These are phyloP conservation scores for Engystomops pustulosus DNA, from an alignment of 2,113 vertebrate species.

Conservation along the genomic window DNA sequence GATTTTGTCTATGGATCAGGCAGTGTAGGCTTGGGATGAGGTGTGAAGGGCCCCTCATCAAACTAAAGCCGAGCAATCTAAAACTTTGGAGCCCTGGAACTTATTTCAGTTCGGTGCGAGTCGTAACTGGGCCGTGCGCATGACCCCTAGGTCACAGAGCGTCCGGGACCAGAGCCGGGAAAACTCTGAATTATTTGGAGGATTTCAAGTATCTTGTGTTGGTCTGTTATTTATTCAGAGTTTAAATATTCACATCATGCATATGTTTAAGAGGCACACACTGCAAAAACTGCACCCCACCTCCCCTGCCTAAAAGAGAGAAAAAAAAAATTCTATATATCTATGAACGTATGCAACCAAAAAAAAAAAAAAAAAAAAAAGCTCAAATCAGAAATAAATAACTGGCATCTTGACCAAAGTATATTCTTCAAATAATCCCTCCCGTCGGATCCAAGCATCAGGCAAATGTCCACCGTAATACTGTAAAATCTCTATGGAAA, in stretches of 20 bases:
- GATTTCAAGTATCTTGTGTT: conserved; percentile 65
- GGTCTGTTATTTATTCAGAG: conserved; percentile 66
- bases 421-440: conserved; percentile 78
- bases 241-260: conserved; percentile 71
- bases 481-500: conserved; percentile 70
- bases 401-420: conserved; percentile 73
- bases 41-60: background rate
- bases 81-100: background rate
- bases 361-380: conserved; percentile 47
- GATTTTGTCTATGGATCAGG: background rate
- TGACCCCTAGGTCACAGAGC: background rate
- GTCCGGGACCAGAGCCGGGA: background rate
- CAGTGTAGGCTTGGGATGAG: background rate
- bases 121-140: background rate
- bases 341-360: background rate
- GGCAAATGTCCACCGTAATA: conserved; percentile 74
- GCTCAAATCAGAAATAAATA: conserved; percentile 75
- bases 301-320: conserved; percentile 7
- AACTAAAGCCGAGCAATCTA: background rate
- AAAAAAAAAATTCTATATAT: conserved; percentile 13
- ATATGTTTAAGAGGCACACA: conserved; percentile 62
- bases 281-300: conserved; percentile 67
- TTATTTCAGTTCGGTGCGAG: background rate
- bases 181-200: conserved; percentile 63
- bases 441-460: conserved; percentile 74